Evolutionary conservation across 1,140 invertebrate genomes (phyloP), one percentile per base, ranked within the genome.

Genomic region (Archivesica marissinica): DNA sequence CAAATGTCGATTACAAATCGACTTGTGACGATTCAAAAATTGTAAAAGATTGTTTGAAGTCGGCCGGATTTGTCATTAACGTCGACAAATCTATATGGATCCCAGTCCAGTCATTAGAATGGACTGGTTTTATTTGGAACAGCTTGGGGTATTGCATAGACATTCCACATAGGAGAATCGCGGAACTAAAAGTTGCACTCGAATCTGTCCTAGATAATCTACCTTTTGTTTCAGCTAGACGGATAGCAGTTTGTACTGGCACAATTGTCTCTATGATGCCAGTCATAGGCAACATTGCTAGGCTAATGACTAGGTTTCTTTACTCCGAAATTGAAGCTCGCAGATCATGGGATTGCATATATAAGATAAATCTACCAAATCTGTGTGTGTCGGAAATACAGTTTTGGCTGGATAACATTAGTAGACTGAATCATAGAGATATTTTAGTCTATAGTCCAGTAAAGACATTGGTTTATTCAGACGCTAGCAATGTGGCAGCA

Each of bases 261-360:
- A 64, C 28, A 64, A 64, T 64, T 64, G 61, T 64, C 33, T 64
- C 61, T 38, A 64, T 64, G 61, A 64, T 64, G 9, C 61, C 61
- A 30, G 61, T 64, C 11, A 64, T 64, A 35, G 61, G 61, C 11
- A 64, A 64, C 35, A 15, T 64, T 38, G 61, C 61, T 64, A 64
- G 61, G 33, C 61, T 64, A 20, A 64, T 64, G 61, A 70, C 33
- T n/a, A 70, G 9, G 23, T 54, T 75, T 75, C 28, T 52, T 3
- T 75, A 75, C 39, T 33, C 30, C 28, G 41, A 75, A 52, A 50
- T 75, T 13, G 33, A 30, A 41, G 17, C 7, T n/a, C n/a, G 47
- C 9, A 11, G n/a, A 20, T 75, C 72, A 30, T 52, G 72, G 47
- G 33, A 39, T 38, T 47, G n/a, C n/a, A n/a, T n/a, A n/a, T n/a